Conservation (phyloP, 2,888 invertebrate genomes). For the Phoenoteleia sp. region DNA sequence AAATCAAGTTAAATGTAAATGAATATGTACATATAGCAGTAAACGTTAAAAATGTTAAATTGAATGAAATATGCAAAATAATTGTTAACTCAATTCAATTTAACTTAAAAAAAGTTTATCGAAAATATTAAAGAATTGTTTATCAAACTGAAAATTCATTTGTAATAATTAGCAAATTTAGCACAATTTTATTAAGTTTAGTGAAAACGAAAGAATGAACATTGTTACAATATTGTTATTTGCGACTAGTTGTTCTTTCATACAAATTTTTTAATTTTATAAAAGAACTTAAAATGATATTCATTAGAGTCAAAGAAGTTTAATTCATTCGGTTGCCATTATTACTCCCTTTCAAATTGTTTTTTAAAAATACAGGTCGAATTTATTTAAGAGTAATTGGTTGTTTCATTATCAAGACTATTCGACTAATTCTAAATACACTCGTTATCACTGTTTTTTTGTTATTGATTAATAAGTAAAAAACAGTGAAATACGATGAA, state of each 20-base stretch:
- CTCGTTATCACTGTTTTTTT: constrained; percentile 12
- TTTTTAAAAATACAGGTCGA: background rate
- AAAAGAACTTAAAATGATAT: constrained; percentile 28
- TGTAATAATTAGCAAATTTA: background rate
- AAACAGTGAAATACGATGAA: constrained; percentile 1
- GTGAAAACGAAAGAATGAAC: background rate
- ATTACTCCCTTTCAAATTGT: background rate
- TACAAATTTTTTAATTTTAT: constrained; percentile 36
- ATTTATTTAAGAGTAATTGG: background rate
- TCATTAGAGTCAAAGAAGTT: background rate
- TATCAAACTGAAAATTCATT: no score
- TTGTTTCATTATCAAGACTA: background rate
- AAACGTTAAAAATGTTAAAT: no score
- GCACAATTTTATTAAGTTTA: background rate
- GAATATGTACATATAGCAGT: no score
- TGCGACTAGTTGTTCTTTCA: background rate
- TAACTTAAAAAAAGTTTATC: no score
- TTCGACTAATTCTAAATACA: constrained; percentile 17
- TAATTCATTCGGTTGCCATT: background rate
- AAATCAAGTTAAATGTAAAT: no score
- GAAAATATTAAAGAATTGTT: no score
- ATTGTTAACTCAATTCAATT: no score
- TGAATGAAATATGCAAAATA: no score
- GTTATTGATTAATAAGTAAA: constrained; percentile 35
- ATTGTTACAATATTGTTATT: background rate